Base-by-base conservation (phyloP, 2,113 vertebrate genomes). In the Crotalus tigris region DNA sequence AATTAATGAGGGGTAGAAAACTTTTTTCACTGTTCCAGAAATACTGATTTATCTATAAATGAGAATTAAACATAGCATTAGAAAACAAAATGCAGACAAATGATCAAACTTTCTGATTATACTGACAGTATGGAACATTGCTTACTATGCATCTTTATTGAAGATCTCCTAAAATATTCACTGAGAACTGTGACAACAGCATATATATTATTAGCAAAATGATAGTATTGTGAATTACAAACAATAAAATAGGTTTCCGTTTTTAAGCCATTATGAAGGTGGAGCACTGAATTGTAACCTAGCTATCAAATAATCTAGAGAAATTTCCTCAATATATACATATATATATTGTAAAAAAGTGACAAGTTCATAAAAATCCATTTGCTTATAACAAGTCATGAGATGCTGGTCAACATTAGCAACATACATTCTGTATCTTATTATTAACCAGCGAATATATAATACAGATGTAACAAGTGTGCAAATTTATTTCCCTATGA, bases 161-260 rank as follows among this genome's bases (percentile, higher is more conserved):
- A 86, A 90, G 59, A 26, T 91, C 44, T 75, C 19, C 49, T 93
- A 53, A 85, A 59, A 51, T 89, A 91, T 61, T 88, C 87, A 89
- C 75, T 59, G 92, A 94, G 93, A 95, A 94, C 94, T 91, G 93
- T 90, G 93, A 96, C 86, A 96, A 92, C 86, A 93, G 69, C 44
- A 92, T 93, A 8, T 26, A 91, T 93, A 88, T 64, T 81, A 88
- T 93, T 89, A 91, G 64, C 93, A 93, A 97, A 96, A 93, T 93
- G 94, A 92, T 95, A 94, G 96, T 95, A 95, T 94, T 91, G 94
- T 81, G 93, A 95, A 94, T 94, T 96, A 87, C 93, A 90, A 95
- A 93, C 55, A 88, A 51, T 29, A 54, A 88, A 88, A 88, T 51
- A 87, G 53, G 3, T 29, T 88, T 51, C 23, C 55, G 5, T 59